Base-by-base conservation (phyloP, 2,888 invertebrate genomes). In the Agriopis aurantiaria region DNA sequence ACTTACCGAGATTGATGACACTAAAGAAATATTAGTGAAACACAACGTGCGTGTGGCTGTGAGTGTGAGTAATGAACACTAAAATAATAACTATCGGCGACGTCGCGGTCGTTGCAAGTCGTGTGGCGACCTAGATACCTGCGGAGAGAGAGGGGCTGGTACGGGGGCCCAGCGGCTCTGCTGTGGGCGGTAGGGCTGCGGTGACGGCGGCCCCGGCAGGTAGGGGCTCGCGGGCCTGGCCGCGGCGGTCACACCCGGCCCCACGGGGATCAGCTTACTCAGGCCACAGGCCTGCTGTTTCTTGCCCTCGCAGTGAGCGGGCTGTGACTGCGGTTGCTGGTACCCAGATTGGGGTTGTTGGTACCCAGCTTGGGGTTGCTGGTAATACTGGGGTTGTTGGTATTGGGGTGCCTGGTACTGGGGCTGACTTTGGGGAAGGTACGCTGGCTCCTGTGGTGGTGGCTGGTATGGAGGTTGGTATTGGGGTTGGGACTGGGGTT, bases 161-260 rank as follows among this genome's bases (percentile, higher is more conserved):
- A 94, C 94, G 52, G 94, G 93, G 75, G 92, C 93, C 94, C 94
- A 95, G 80, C 94, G 94, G 82, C 81, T 88, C 85, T 85, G 88
- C 78, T 86, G 90, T 83, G 83, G 90, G 68, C 89, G 88, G 85
- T 86, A 91, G 77, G 91, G 90, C 84, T 91, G 92, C 76, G 88
- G 75, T 33, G 93, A 91, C 59, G 85, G 81, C 41, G 91, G 92
- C 66, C 89, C 90, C 76, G 85, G 89, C 68, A 87, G 88, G 80
- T 86, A 86, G 63, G 89, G 83, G 71, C 86, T 74, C 56, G 82
- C 79, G 58, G 85, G 76, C 41, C 79, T 79, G 23, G 89, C 83
- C 69, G 86, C 79, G 23, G 86, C 86, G 55, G 86, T 82, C 56
- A 86, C 85, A 52, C 92, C 92, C 46, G 94, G 91, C 48, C 93